Conservation (phyloP, 2,113 vertebrate genomes). For the Strigops habroptila region DNA sequence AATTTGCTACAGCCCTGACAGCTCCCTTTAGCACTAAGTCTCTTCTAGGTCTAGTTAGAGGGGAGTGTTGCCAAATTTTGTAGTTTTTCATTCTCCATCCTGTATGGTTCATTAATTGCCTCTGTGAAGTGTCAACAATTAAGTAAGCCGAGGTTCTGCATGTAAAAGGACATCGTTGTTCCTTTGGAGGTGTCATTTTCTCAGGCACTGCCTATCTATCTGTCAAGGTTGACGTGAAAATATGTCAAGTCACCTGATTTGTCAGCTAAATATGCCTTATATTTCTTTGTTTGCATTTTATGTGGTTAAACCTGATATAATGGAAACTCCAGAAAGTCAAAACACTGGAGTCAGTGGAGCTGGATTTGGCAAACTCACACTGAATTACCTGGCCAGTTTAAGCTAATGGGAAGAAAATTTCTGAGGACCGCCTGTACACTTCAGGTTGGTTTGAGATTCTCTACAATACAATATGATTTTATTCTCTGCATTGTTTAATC, state of each 20-base stretch:
- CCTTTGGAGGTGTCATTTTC: constrained; percentile 28
- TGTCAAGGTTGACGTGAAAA: constrained; percentile 30
- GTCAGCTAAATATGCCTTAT: constrained; percentile 10
- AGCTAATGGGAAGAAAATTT: not conserved
- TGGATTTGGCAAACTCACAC: not conserved
- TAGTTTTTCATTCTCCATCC: not conserved
- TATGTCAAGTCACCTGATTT: not conserved
- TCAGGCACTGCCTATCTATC: constrained; percentile 12
- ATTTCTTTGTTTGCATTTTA: not conserved
- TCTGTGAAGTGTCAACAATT: constrained; percentile 2
- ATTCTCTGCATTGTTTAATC: not conserved
- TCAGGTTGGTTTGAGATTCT: not conserved
- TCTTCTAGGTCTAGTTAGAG: not conserved
- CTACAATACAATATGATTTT: not conserved
- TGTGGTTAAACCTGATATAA: not conserved
- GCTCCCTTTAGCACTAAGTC: not conserved
- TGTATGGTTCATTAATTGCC: constrained; percentile 37
- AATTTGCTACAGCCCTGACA: not conserved
- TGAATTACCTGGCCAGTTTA: not conserved
- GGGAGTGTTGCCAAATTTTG: not conserved
- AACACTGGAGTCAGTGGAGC: not conserved
- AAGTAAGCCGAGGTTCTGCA: constrained; percentile 26
- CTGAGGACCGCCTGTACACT: not conserved
- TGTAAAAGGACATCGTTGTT: constrained; percentile 15
- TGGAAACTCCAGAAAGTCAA: not conserved